phyloP scores from a whole-genome alignment of 2,888 invertebrate genomes.

The Colletes collaris region DNA sequence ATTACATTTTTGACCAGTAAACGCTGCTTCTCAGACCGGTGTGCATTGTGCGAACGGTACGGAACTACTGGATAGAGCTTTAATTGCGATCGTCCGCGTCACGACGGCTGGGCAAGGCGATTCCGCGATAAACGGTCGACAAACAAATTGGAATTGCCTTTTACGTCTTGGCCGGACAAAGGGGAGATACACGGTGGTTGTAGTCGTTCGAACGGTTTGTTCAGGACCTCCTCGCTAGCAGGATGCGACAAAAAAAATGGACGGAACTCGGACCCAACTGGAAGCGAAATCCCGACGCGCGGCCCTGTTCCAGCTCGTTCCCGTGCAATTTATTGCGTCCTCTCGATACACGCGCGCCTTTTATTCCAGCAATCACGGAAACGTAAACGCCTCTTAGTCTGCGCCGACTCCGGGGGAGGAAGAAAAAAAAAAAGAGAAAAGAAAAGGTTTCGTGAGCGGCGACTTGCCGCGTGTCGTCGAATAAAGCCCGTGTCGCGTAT shows the following conservation, averaged over 20 bases:
- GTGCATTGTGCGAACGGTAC: neutral
- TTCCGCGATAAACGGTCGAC: slow-evolving; percentile 71
- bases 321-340: slow-evolving; percentile 51
- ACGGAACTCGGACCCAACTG: slow-evolving; percentile 13
- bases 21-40: too few species aligned
- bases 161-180: slow-evolving; percentile 62
- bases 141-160: slow-evolving; percentile 77
- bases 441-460: neutral
- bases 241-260: slow-evolving; percentile 13
- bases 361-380: slow-evolving; percentile 47
- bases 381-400: slow-evolving; percentile 45
- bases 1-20: too few species aligned
- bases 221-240: slow-evolving; percentile 15
- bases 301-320: slow-evolving; percentile 34
- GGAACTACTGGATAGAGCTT: slow-evolving; percentile 38
- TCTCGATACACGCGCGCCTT: slow-evolving; percentile 22
- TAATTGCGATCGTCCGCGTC: slow-evolving; percentile 67
- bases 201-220: slow-evolving; percentile 8
- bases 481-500: slow-evolving; percentile 35
- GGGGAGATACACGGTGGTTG: slow-evolving; percentile 11
- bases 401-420: neutral
- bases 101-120: slow-evolving; percentile 51
- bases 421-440: neutral
- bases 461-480: slow-evolving; percentile 25
- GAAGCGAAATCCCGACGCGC: slow-evolving; percentile 29